A percentile compares a stretch with the other conserved stretches of the same genome.
These are phyloP conservation scores for Phoronis australis DNA, from an alignment of 2,888 invertebrate genomes.

Conservation along the genomic window DNA sequence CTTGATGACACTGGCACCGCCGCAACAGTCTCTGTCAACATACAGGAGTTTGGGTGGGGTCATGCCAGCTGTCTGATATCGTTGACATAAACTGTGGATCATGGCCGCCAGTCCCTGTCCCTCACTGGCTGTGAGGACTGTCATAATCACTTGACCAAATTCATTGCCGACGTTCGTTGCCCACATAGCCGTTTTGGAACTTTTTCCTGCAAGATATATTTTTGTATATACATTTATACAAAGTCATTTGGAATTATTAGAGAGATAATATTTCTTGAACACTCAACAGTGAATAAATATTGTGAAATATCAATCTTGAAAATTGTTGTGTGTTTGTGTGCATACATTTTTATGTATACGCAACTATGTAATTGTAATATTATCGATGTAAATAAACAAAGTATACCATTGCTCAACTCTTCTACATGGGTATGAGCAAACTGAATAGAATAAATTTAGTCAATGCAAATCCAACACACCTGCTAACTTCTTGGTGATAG, in stretches of 20 bases:
- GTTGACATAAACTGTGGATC: background rate
- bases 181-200: background rate
- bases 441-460: background rate
- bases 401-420: no score
- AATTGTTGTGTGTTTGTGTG: no score
- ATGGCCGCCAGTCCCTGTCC: background rate
- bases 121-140: background rate
- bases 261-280: no score
- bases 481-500: slow-evolving; percentile 3
- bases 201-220: background rate
- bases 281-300: no score
- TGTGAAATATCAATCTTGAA: no score
- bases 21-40: slow-evolving; percentile 2
- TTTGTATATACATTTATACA: no score
- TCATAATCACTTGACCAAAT: background rate
- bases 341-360: background rate
- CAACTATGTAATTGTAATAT: no score
- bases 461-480: background rate
- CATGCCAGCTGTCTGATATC: background rate
- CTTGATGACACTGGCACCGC: background rate
- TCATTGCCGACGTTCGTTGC: background rate
- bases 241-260: no score
- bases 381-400: no score
- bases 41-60: background rate
- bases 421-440: no score